These are phyloP conservation scores for Habropoda laboriosa DNA, from an alignment of 1,140 invertebrate genomes.

Conservation along the genomic window DNA sequence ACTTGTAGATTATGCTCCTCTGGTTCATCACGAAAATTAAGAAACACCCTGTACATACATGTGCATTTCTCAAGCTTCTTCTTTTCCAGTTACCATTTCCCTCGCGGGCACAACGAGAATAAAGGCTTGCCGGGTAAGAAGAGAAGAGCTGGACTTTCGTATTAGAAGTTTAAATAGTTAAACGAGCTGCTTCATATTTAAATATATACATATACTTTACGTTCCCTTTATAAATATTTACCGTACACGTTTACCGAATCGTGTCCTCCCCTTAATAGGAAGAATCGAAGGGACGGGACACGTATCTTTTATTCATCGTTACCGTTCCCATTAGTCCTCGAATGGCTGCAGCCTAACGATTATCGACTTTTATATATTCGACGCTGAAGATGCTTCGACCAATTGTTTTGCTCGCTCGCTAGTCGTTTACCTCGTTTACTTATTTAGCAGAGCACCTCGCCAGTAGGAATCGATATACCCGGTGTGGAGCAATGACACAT, in stretches of 20 bases:
- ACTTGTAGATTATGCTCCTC: too few relatives aligned
- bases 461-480: slow-evolving; percentile 45
- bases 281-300: background rate
- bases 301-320: slow-evolving; percentile 2
- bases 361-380: slow-evolving; percentile 18
- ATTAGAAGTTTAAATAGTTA: background rate
- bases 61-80: too few relatives aligned
- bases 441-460: slow-evolving; percentile 23
- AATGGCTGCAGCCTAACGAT: background rate
- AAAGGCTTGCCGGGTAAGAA: too few relatives aligned
- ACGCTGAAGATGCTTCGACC: background rate
- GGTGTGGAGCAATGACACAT: slow-evolving; percentile 67
- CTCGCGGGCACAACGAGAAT: too few relatives aligned
- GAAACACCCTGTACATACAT: too few relatives aligned
- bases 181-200: background rate
- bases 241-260: background rate
- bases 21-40: too few relatives aligned
- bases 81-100: too few relatives aligned
- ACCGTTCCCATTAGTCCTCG: background rate
- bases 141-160: background rate
- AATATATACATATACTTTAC: background rate
- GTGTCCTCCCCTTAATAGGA: background rate
- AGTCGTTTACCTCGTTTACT: slow-evolving; percentile 32
- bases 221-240: background rate
- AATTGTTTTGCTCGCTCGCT: background rate